phyloP scores from a whole-genome alignment of 2,113 vertebrate genomes.

The Hypanus sabinus region DNA sequence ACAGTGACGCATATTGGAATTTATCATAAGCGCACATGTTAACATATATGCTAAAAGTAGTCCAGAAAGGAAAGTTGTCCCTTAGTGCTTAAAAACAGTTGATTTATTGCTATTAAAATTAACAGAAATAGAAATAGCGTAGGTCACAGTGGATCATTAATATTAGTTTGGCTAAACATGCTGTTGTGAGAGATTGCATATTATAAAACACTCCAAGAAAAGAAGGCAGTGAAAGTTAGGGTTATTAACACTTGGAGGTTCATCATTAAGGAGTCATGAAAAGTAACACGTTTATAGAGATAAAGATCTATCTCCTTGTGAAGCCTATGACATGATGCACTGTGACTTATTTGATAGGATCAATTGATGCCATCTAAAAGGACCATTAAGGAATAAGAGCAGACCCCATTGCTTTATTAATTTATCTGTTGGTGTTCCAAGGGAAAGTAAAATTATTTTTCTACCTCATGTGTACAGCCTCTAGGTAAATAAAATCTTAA shows the following conservation, averaged over 20 bases:
- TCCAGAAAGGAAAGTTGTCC: not conserved
- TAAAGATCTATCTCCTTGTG: not conserved
- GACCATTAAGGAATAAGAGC: not conserved
- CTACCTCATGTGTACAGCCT: constrained; percentile 75
- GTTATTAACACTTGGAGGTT: not conserved
- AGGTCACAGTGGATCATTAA: not conserved
- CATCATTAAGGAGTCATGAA: not conserved
- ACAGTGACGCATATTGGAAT: not conserved
- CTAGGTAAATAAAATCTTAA: constrained; percentile 55
- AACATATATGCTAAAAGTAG: not conserved
- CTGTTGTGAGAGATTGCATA: not conserved
- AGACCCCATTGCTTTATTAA: constrained; percentile 28
- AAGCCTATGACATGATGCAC: not conserved
- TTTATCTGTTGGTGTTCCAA: constrained; percentile 44
- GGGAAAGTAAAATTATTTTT: constrained; percentile 56
- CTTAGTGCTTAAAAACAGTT: not conserved
- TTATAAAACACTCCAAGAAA: not conserved
- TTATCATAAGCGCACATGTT: not conserved
- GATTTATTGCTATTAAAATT: constrained; percentile 24
- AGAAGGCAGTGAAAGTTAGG: not conserved
- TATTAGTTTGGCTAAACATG: not conserved
- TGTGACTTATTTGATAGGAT: not conserved
- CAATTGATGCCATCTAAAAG: not conserved
- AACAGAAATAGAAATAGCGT: not conserved
- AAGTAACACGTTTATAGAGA: not conserved